Base-by-base conservation (phyloP, 2,797 vertebrate genomes). In the Craterocephalus amniculus region DNA sequence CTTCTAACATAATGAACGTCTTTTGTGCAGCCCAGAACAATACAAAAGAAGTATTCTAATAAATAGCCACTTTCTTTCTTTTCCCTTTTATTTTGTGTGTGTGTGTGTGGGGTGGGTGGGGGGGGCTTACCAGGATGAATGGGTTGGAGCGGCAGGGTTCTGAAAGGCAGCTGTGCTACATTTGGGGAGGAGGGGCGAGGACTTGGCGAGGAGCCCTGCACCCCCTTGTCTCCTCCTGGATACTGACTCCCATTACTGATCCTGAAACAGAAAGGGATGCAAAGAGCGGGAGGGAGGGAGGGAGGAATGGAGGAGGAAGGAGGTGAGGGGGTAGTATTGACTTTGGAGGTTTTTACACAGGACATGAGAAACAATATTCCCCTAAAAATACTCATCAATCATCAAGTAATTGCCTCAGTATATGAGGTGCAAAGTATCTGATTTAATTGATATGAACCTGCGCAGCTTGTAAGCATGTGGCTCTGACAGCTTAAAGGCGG, bases 11-110 rank as follows among this genome's bases (percentile, higher is more conserved):
- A 97, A 98, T 97, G 96, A 95, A 96, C 93, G 94, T 90, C 96
- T 97, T 98, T 98, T 99, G 97, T 98, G 96, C 91, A 90, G 93
- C 94, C 79, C 92, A 61, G 96, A 98, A 99, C 97, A 99, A 99
- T 97, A 95, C 95, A 95, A 97, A 97, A 98, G 96, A 96, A 98
- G 96, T 96, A 95, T 96, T 96, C 96, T 96, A 96, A 97, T 97
- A 97, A 98, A 98, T 96, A 96, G 96, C 95, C 96, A 95, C 95
- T 96, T 95, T 97, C 96, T 96, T 83, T 94, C 10, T 58, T 72
- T 52, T 27, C 67, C 95, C 79, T 48, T 34, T 54, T 56, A 78
- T 72, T 83, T 78, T 81, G 74, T 13, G 16, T 0, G 4, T n/a
- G n/a, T n/a, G n/a, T n/a, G n/a, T n/a, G n/a, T n/a, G n/a, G n/a